phyloP scores from a whole-genome alignment of 2,797 vertebrate species.

The Hippopotamyrus pictus region DNA sequence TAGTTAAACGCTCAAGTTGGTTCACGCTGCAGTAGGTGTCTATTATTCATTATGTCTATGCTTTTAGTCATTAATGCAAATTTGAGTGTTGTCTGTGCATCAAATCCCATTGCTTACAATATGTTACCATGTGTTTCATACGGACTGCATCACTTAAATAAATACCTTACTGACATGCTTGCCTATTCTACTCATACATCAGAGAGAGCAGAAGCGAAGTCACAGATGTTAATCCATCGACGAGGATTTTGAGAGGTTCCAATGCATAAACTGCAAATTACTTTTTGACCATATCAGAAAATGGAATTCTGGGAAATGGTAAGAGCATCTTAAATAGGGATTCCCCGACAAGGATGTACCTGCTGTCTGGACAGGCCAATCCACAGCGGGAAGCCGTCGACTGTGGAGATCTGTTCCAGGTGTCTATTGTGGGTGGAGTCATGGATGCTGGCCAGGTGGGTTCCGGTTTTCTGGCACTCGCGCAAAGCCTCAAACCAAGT shows the following conservation, averaged over 20 bases:
- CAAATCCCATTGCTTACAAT: background rate
- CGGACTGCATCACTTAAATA: background rate
- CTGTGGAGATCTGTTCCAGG: constrained; percentile 65
- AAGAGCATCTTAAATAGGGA: background rate
- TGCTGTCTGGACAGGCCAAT: constrained; percentile 83
- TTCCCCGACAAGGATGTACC: constrained; percentile 58
- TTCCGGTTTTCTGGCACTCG: constrained; percentile 61
- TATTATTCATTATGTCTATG: background rate
- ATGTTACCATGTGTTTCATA: background rate
- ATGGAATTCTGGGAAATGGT: background rate
- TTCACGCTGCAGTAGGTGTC: background rate
- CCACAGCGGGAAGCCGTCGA: constrained; percentile 85
- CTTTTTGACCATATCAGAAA: background rate
- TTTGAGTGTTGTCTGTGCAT: background rate
- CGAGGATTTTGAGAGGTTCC: background rate
- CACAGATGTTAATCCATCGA: background rate
- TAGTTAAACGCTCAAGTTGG: background rate
- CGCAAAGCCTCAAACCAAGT: constrained; percentile 79
- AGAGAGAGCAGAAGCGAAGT: background rate
- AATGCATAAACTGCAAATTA: background rate
- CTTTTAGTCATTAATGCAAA: background rate
- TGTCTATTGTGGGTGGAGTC: constrained; percentile 59
- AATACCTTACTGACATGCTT: background rate
- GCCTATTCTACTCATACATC: background rate
- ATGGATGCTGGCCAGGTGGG: constrained; percentile 79